phyloP scores from a whole-genome alignment of 2,113 vertebrate genomes.

The Sceloporus undulatus region DNA sequence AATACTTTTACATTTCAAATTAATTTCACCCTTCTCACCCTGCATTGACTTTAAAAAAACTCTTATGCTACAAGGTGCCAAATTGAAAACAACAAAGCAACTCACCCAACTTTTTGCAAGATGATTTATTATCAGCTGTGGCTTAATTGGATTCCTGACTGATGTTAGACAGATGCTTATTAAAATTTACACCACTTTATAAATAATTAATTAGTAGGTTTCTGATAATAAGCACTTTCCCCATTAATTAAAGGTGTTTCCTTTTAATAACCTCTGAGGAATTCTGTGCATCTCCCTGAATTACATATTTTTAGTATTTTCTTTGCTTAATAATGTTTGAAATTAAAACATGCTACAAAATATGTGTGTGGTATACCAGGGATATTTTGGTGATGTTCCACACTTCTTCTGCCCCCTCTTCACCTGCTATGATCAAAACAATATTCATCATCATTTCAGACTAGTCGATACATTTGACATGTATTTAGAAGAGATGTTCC shows the following conservation, averaged over 20 bases:
- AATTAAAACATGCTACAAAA: not conserved
- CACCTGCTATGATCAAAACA: no score
- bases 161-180: conserved; percentile 15
- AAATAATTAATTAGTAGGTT: conserved; percentile 33
- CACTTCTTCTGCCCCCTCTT: not conserved
- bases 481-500: no score
- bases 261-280: conserved; percentile 1
- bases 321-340: not conserved
- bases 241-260: conserved; percentile 7
- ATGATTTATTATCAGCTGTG: not conserved
- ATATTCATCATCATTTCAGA: no score
- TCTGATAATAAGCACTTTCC: conserved; percentile 22
- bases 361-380: not conserved
- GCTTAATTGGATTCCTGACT: conserved; percentile 22
- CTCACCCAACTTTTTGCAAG: not conserved
- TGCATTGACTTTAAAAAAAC: not conserved
- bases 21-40: not conserved
- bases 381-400: not conserved
- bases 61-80: conserved; percentile 25
- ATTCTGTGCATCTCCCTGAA: not conserved
- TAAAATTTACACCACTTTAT: conserved; percentile 10
- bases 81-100: not conserved
- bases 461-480: no score
- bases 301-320: not conserved
- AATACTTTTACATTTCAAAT: conserved; percentile 11